Percentiles rank a stretch among this genome's conserved stretches.
Conservation (phyloP, 2,888 invertebrate species). For the Standfussiana lucernea region DNA sequence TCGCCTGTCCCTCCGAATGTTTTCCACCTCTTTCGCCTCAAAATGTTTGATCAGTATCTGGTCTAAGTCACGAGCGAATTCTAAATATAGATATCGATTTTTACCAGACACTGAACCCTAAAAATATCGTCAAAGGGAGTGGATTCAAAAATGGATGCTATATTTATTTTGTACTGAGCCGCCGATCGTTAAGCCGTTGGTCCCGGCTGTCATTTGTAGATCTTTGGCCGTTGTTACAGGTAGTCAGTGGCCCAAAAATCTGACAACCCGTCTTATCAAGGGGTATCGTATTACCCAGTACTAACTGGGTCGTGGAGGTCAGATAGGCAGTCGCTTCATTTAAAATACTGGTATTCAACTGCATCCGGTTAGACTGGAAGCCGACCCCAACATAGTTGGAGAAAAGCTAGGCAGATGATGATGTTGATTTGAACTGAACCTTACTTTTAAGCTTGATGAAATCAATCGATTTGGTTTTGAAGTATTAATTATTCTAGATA, state of each 20-base stretch:
- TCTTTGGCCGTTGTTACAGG: too few relatives aligned
- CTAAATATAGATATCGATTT: slow-evolving; percentile 42
- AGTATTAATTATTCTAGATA: slow-evolving; percentile 19
- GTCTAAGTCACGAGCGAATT: slow-evolving; percentile 53
- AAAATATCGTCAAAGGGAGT: slow-evolving; percentile 41
- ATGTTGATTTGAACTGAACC: not conserved
- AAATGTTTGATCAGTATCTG: slow-evolving; percentile 57
- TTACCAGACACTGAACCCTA: slow-evolving; percentile 8
- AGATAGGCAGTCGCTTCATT: too few relatives aligned
- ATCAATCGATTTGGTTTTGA: slow-evolving; percentile 2
- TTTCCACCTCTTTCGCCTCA: slow-evolving; percentile 65
- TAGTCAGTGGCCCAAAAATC: too few relatives aligned
- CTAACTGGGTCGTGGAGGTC: too few relatives aligned
- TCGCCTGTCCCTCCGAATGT: slow-evolving; percentile 57
- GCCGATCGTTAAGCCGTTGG: too few relatives aligned
- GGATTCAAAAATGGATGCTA: not conserved
- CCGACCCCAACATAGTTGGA: too few relatives aligned
- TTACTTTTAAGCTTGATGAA: slow-evolving; percentile 2
- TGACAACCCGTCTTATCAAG: too few relatives aligned
- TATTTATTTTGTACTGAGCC: slow-evolving; percentile 18
- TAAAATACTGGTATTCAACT: too few relatives aligned
- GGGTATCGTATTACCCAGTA: too few relatives aligned
- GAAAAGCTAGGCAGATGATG: too few relatives aligned
- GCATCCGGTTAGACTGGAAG: too few relatives aligned
- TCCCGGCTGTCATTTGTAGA: too few relatives aligned